Base-by-base conservation (phyloP, 2,888 invertebrate species). In the Lochmaea capreae region DNA sequence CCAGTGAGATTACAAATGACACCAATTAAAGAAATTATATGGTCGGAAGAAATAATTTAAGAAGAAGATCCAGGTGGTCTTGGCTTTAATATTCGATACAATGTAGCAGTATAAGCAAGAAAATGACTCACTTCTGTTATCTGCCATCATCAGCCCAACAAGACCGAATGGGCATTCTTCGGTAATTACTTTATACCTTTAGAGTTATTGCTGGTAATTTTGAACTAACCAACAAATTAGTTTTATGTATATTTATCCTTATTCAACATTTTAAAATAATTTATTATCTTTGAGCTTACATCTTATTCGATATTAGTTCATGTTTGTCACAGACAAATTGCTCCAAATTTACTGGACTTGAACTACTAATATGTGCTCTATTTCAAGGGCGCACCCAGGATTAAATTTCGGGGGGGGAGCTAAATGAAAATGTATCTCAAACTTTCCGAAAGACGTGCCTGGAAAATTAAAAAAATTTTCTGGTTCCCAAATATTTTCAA, bases 181-280 rank as follows among this genome's bases (percentile, higher is more conserved):
- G 6, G 67, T 77, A 74, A 77, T 77, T 73, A 72, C 77, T 77
- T 72, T 68, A 77, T 75, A 77, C 65, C 70, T 70, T 59, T 61
- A 58, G 63, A 72, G 72, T 62, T 74, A 75, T 75, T 67, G 74
- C 65, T 43, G 62, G 61, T 65, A 71, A 69, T 73, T 61, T 65
- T 73, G 65, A 75, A 72, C 57, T 73, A 61, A 46, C 68, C 72
- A 67, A 52, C 67, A 75, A 73, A 73, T 75, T 75, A 65, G 33
- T 59, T 66, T 71, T 70, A 46, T 46, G 8, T 39, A 39, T 39
- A 39, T 39, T 39, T 39, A 39, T 46, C 46, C 46, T 14, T 14
- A 46, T 46, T 46, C 46, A 46, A 39, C 33, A 39, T 39, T 39
- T 39, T 39, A 39, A 39, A 39, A 39, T 39, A 39, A 9, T 39